Evolutionary conservation across 1,140 invertebrate species (phyloP).

Genomic region (Diorhabda sublineata): DNA sequence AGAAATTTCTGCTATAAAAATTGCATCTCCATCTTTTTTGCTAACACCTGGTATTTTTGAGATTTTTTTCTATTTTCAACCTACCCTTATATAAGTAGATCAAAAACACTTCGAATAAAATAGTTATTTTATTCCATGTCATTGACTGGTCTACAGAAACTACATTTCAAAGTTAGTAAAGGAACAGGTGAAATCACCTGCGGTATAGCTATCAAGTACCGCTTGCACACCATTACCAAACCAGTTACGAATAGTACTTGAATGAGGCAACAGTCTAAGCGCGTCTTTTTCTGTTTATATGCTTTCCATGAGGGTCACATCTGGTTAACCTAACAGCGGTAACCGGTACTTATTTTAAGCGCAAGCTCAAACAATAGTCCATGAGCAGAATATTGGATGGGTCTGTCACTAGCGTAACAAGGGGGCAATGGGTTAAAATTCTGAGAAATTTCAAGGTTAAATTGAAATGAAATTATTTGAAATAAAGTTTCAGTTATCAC

Average conservation of each 20-base stretch:
- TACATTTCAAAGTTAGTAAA: background rate
- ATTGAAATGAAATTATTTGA: too few species aligned
- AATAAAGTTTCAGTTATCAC: too few species aligned
- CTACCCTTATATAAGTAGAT: too few species aligned
- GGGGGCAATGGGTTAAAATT: background rate
- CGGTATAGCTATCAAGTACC: background rate
- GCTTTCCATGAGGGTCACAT: background rate
- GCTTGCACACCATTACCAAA: slow-evolving; percentile 1
- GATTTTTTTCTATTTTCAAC: too few species aligned
- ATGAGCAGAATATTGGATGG: background rate
- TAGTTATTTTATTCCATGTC: too few species aligned
- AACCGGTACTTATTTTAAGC: background rate
- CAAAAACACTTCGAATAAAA: too few species aligned
- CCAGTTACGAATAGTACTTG: background rate
- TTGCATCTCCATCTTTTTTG: too few species aligned
- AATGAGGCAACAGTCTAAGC: background rate
- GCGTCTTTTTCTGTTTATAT: background rate
- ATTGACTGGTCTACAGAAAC: background rate
- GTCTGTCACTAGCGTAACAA: background rate
- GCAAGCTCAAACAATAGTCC: background rate
- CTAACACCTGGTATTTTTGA: too few species aligned
- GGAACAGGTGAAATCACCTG: background rate
- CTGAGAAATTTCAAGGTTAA: too few species aligned
- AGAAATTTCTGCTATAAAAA: too few species aligned
- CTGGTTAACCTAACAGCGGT: background rate